These are phyloP conservation scores for Caenorhabditis sp. DNA, from an alignment of 2,888 invertebrate species.

Conservation along the genomic window DNA sequence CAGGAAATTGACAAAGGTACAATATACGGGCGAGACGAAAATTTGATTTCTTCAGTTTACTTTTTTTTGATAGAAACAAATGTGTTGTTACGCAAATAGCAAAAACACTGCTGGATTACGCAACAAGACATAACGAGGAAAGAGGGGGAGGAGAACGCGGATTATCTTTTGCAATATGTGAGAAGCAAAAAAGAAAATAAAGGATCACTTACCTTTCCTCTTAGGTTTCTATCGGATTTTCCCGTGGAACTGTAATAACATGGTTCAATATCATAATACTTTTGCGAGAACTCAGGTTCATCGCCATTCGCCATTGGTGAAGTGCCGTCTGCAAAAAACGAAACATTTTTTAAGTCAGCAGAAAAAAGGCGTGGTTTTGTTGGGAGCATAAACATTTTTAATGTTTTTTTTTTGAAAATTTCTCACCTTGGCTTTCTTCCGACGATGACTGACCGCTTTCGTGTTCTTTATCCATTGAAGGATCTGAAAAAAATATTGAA, in stretches of 20 bases:
- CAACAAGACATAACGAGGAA: not conserved
- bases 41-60: not conserved
- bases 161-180: not conserved
- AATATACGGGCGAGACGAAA: not conserved
- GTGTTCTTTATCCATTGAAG: conserved; percentile 23
- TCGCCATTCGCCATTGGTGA: conserved; percentile 33
- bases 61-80: not conserved
- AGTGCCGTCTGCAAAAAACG: conserved; percentile 31
- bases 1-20: not conserved
- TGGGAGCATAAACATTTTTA: not conserved
- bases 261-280: conserved; percentile 46
- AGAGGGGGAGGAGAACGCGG: not conserved
- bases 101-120: not conserved
- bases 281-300: conserved; percentile 42
- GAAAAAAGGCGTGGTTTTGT: not conserved
- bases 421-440: conserved; percentile 36
- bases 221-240: conserved; percentile 40
- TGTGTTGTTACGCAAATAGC: not conserved
- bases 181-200: not conserved
- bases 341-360: not conserved
- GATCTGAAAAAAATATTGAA: not conserved
- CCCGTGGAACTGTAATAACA: conserved; percentile 49
- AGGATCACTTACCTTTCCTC: conserved; percentile 42
- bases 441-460: conserved; percentile 31
- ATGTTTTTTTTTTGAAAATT: not conserved